Base-by-base conservation (phyloP, 2,888 invertebrate genomes). In the Drosophila percnosoma region DNA sequence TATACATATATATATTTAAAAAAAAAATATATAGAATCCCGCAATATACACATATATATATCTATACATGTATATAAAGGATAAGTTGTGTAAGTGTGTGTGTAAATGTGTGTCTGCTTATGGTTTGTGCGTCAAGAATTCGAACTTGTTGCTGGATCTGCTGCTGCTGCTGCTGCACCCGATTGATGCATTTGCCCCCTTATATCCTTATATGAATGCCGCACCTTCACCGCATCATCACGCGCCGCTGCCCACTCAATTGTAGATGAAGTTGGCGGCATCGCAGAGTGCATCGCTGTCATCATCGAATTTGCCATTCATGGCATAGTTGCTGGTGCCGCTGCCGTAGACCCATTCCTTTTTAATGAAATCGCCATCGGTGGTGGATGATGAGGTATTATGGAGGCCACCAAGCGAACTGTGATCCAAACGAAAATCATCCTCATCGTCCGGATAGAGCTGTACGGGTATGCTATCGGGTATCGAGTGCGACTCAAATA, bases 261-360 rank as follows among this genome's bases (percentile, higher is more conserved):
- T 92, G 71, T 93, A 92, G 51, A 93, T 93, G 45, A 92, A 92
- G 73, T 92, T 93, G 68, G 92, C 91, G 36, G 92, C 92, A 90
- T 92, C 93, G 82, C 92, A 92, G 31, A 92, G 76, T 4, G 92
- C 93, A 80, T 93, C 92, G 78, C 91, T 92, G 66, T 92, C 92
- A 70, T 92, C 92, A 65, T 93, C 92, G 60, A 93, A 93, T 70
- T 92, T 93, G 27, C 92, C 92, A 57, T 92, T 92, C 87, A 92
- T 92, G 72, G 91, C 90, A 73, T 93, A 93, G 67, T 89, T 92
- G 78, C 88, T 90, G 40, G 91, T 89, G 60, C 90, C 91, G 53
- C 90, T 76, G 67, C 92, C 92, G 61, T 92, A 92, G 36, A 90
- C 92, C 93, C 93, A 93, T 80, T 93, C 93, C 83, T 93, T 93